Evolutionary conservation across 2,888 invertebrate genomes (phyloP).

Genomic region (Tetropium fuscum): DNA sequence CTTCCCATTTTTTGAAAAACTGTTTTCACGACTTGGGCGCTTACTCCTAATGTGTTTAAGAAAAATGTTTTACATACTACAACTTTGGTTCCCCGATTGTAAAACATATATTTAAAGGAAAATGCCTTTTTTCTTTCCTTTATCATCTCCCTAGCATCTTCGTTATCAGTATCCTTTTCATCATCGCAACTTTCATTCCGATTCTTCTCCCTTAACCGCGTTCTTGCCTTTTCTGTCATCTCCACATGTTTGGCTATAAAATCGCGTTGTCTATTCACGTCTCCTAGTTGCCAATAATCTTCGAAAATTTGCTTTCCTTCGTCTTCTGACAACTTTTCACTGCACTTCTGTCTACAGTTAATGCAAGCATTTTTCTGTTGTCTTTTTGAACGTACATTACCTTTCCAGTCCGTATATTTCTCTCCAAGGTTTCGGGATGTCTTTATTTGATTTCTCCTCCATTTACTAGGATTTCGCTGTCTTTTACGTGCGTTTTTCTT

Average conservation of each 20-base stretch:
- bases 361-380: not conserved
- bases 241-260: constrained; percentile 6
- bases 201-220: not conserved
- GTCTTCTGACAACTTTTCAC: not conserved
- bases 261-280: constrained; percentile 7
- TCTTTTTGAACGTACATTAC: not conserved
- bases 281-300: constrained; percentile 5
- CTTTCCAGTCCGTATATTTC: not conserved
- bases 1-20: constrained; percentile 7
- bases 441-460: constrained; percentile 1
- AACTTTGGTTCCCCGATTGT: not conserved
- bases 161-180: not conserved
- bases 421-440: not conserved
- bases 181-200: no score
- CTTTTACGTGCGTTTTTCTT: constrained; percentile 15
- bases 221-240: not conserved
- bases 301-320: not conserved
- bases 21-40: constrained; percentile 1
- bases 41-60: not conserved
- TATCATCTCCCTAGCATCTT: not conserved
- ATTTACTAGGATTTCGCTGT: not conserved
- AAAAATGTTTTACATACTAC: constrained; percentile 14
- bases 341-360: not conserved
- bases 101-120: not conserved
- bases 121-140: no score